Evolutionary conservation across 2,797 vertebrate species (phyloP).

Genomic region (Syngnathus rostellatus): DNA sequence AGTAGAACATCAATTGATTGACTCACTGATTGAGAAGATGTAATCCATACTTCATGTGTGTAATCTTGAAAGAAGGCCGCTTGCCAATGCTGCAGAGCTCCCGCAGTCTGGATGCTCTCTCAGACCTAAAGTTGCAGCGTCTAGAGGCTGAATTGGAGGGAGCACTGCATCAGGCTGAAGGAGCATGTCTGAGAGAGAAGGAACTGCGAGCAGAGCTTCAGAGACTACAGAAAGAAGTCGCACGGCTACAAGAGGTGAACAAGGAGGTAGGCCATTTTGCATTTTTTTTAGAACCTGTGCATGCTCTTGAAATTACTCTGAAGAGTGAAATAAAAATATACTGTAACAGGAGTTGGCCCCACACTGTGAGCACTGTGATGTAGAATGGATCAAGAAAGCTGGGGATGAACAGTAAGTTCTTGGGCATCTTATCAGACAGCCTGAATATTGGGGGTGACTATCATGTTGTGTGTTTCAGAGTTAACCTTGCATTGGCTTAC

Average conservation of each 20-base stretch:
- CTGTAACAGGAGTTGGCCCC: slow-evolving; percentile 33
- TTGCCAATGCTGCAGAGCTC: slow-evolving; percentile 71
- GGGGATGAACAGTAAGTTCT: slow-evolving; percentile 84
- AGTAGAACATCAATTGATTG: background rate
- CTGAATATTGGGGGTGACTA: background rate
- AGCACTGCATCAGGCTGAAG: slow-evolving; percentile 70
- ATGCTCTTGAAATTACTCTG: too few species aligned
- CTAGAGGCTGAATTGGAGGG: slow-evolving; percentile 80
- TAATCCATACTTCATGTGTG: background rate
- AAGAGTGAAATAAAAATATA: too few species aligned
- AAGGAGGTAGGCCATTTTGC: background rate
- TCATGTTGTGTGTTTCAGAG: slow-evolving; percentile 51
- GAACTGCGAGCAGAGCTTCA: slow-evolving; percentile 76
- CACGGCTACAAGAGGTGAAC: slow-evolving; percentile 64
- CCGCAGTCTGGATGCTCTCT: slow-evolving; percentile 67
- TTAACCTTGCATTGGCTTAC: slow-evolving; percentile 82
- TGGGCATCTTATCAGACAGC: background rate
- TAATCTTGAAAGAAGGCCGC: slow-evolving; percentile 54
- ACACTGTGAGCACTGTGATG: slow-evolving; percentile 77
- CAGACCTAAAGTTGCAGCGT: slow-evolving; percentile 62
- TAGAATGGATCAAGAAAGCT: slow-evolving; percentile 85
- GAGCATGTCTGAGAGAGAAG: slow-evolving; percentile 77
- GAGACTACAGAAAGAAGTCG: slow-evolving; percentile 75
- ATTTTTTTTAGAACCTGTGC: background rate
- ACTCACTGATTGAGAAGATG: background rate